Evolutionary conservation across 1,140 invertebrate species (phyloP), one percentile per base, ranked within the genome.

Genomic region (Mya arenaria): DNA sequence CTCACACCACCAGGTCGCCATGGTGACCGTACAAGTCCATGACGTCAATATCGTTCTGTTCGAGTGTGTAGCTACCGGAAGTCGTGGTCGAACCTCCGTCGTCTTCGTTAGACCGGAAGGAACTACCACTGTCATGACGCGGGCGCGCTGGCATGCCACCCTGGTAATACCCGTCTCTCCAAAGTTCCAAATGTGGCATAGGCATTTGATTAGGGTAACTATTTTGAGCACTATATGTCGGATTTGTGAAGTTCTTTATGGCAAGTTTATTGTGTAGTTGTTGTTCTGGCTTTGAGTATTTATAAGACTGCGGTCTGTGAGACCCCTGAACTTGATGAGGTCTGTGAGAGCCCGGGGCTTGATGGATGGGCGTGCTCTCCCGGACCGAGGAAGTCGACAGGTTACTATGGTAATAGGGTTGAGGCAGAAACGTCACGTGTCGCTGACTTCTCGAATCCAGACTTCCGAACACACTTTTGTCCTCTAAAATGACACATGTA

Each of bases 81-180:
- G 48, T 52, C 48, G 48, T 52, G 19, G 79, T 82, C 25, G 79
- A 82, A 10, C 58, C 58, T 3, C 41, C 60, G 56, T 82, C 79
- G 28, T 80, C 77, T 15, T 81, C 78, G 72, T 72, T 72, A 19
- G 79, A 82, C 36, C 79, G 39, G 6, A 80, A 28, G n/a, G 79
- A 73, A 37, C 79, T 82, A 62, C 44, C 56, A 60, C 79, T 82
- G 48, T 82, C 79, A 82, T 74, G 55, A 36, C 69, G 79, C 69
- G 73, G 63, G 71, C 79, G 79, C 41, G 62, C n/a, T 72, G 19
- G 48, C 0, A 25, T 34, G 36, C 58, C 60, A 32, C 68, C 55
- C n/a, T 74, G 30, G n/a, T 62, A 30, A 56, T 55, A 41, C 25
- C 55, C 69, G 23, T 69, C 65, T 39, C 5, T n/a, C 65, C 65